phyloP scores from a whole-genome alignment of 2,888 invertebrate genomes.

The Protonemura montana region DNA sequence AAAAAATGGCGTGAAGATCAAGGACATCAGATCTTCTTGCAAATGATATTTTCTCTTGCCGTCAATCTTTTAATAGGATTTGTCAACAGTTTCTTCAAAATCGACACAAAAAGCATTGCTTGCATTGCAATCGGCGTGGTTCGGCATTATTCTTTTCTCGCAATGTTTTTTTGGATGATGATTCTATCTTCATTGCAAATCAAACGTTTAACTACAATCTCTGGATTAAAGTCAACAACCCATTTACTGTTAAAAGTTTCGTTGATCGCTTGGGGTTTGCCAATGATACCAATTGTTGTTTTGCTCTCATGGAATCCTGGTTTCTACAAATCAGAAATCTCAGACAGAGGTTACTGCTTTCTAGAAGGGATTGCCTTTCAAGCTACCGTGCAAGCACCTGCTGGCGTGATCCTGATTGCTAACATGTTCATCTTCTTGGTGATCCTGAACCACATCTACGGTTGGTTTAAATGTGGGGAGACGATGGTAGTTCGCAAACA shows the following conservation, averaged over 20 bases:
- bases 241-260: neutral
- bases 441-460: neutral
- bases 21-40: neutral
- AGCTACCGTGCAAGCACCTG: neutral
- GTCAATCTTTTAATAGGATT: neutral
- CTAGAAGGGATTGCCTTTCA: neutral
- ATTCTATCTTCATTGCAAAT: neutral
- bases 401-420: neutral
- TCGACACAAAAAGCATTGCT: neutral
- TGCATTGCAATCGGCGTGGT: neutral
- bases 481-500: too few species aligned
- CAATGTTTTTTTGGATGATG: constrained; percentile 13
- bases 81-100: neutral
- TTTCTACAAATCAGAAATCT: neutral
- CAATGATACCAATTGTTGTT: neutral
- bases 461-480: neutral
- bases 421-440: neutral
- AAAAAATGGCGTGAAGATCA: neutral
- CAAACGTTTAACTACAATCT: neutral
- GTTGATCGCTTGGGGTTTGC: neutral
- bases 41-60: neutral
- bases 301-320: neutral
- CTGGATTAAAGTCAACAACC: neutral
- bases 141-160: neutral
- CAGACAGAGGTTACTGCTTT: neutral